Conservation (phyloP, 1,140 invertebrate species). For the Grapholita molesta region DNA sequence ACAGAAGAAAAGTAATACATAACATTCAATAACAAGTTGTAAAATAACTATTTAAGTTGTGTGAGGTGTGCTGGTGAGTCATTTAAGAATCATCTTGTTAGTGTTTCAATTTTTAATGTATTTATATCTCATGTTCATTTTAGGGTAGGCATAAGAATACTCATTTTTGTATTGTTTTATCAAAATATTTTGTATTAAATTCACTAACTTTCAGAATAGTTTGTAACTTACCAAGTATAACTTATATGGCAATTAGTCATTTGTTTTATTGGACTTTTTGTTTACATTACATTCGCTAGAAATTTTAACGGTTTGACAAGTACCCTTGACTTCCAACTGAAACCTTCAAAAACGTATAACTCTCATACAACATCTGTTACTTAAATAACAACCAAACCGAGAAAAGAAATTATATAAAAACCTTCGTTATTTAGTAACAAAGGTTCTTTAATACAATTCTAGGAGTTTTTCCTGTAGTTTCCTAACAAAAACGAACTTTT, state of each 20-base stretch:
- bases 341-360: not conserved
- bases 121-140: no score
- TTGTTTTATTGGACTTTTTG: not conserved
- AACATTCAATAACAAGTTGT: no score
- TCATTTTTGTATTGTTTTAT: no score
- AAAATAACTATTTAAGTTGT: no score
- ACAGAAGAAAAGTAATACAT: no score
- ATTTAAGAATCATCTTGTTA: no score
- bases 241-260: not conserved
- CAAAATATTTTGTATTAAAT: no score
- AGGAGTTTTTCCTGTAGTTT: not conserved
- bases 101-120: no score
- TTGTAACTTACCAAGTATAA: not conserved
- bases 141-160: no score
- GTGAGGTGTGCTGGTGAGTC: no score
- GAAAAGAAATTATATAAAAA: not conserved
- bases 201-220: not conserved
- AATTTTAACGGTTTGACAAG: not conserved
- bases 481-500: slow-evolving; percentile 15
- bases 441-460: not conserved
- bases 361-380: not conserved
- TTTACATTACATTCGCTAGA: not conserved
- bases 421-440: not conserved
- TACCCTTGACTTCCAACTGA: not conserved
- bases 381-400: not conserved